Evolutionary conservation across 92 coral and sea anemone genomes (phyloP).

Genomic region (Paragorgia papillata): DNA sequence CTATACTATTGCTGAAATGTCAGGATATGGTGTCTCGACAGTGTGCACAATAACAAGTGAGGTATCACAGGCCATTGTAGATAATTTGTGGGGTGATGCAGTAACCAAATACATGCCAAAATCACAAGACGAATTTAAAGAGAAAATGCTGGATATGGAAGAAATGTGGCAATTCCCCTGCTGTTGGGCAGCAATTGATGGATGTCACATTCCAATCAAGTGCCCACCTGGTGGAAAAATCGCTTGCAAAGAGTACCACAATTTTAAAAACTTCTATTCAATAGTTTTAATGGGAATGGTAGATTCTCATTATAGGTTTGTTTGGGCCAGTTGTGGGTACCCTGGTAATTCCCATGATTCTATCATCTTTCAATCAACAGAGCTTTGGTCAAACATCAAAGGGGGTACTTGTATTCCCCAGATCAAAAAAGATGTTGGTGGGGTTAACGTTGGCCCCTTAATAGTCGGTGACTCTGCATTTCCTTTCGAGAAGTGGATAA

Average conservation of each 20-base stretch:
- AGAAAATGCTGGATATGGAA: too few relatives aligned
- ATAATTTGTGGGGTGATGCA: neutral
- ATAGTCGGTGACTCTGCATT: slow-evolving; percentile 13
- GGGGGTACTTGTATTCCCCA: slow-evolving; percentile 29
- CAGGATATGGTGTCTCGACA: neutral
- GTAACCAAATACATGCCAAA: neutral
- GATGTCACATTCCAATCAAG: too few relatives aligned
- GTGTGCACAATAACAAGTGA: neutral
- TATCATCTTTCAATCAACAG: slow-evolving; percentile 47
- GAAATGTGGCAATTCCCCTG: too few relatives aligned
- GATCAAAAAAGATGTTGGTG: slow-evolving; percentile 27
- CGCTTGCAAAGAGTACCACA: too few relatives aligned
- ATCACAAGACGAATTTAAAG: too few relatives aligned
- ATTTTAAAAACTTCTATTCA: neutral
- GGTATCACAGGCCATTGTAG: neutral
- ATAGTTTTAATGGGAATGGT: too few relatives aligned
- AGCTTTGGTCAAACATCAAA: slow-evolving; percentile 43
- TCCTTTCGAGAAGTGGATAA: slow-evolving; percentile 46
- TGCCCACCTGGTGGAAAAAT: too few relatives aligned
- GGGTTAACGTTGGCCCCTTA: neutral
- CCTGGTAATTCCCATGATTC: slow-evolving; percentile 32
- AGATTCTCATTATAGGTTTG: too few relatives aligned
- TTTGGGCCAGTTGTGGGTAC: too few relatives aligned
- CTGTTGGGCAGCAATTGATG: too few relatives aligned
- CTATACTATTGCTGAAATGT: neutral